Conservation (phyloP, 1,140 invertebrate genomes). For the Cydia amplana region DNA sequence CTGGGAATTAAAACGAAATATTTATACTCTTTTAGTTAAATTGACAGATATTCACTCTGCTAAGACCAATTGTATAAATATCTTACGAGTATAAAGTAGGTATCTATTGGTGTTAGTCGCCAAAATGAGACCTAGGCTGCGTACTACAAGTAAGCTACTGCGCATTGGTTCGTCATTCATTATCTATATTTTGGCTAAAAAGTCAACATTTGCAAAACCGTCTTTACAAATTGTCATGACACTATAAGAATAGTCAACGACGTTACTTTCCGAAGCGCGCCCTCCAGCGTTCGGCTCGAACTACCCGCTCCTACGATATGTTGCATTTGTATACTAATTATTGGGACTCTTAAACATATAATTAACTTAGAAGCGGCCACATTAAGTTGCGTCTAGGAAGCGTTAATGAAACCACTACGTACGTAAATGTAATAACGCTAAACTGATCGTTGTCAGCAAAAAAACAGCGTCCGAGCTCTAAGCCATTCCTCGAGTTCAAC, state of each 20-base stretch:
- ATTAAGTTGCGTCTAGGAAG: slow-evolving; percentile 18
- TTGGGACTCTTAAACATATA: slow-evolving; percentile 13
- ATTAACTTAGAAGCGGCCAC: slow-evolving; percentile 31
- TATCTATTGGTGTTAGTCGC: slow-evolving; percentile 77
- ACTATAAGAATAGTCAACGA: slow-evolving; percentile 78
- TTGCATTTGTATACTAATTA: slow-evolving; percentile 44
- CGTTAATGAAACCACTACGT: slow-evolving; percentile 22
- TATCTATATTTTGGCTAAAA: slow-evolving; percentile 79
- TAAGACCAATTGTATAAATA: slow-evolving; percentile 77
- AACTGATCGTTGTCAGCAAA: slow-evolving; percentile 27
- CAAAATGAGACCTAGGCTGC: slow-evolving; percentile 77
- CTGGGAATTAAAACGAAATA: slow-evolving; percentile 62
- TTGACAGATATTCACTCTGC: slow-evolving; percentile 74
- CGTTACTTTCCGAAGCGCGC: slow-evolving; percentile 61
- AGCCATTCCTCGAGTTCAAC: neutral
- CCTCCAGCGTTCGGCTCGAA: slow-evolving; percentile 50
- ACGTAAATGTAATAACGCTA: slow-evolving; percentile 9
- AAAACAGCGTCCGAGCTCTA: neutral
- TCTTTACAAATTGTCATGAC: slow-evolving; percentile 77
- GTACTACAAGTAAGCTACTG: slow-evolving; percentile 77
- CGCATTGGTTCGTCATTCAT: slow-evolving; percentile 78
- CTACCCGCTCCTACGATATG: slow-evolving; percentile 61
- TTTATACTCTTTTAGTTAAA: slow-evolving; percentile 72
- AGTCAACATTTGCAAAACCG: slow-evolving; percentile 79
- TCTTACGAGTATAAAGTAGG: slow-evolving; percentile 72